Evolutionary conservation across 2,888 invertebrate species (phyloP), one percentile per base, ranked within the genome.

Genomic region (Oxytorus armatus): DNA sequence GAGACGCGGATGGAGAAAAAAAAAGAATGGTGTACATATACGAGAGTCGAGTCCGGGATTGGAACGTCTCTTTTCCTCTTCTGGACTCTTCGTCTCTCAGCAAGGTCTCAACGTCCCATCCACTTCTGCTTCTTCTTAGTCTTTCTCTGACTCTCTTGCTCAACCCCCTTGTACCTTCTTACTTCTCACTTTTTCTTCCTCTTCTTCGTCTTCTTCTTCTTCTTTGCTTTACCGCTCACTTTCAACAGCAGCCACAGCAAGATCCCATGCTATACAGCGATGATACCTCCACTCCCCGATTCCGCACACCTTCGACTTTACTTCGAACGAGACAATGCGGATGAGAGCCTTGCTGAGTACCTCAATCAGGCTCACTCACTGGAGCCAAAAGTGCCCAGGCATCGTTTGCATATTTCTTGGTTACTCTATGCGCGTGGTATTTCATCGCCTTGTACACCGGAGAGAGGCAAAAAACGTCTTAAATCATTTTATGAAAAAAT

Each of bases 131-230:
- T 63, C 63, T 69, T 69, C 72, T 55, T 72, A 66, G 18, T 72
- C 66, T 18, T 66, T 93, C 93, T 91, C 16, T 93, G 90, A 93
- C 93, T 93, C 93, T 93, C 78, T 55, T 44, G 44, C 59, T 66
- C 44, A 25, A 44, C 66, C 29, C 66, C 29, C 51, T 51, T 78
- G 72, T 65, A 63, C 53, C 61, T 21, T 76, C 61, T 39, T 72
- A 93, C 84, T 1, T 92, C 93, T 42, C 92, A 93, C 73, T 93
- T 93, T 42, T 90, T 86, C 76, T 90, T 92, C 74, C 91, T 92
- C 77, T 92, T 89, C 44, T 73, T 79, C 68, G 65, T 36, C 59
- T 77, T 39, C 69, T 33, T 44, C 14, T 49, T 81, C 77, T 59
- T 70, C 69, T 78, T 82, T 85, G 36, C 53, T 82, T 83, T 66